Percentiles rank a stretch among this genome's conserved stretches.
These are phyloP conservation scores for Vespertilio murinus DNA, from an alignment of 2,797 vertebrate species.

Conservation along the genomic window DNA sequence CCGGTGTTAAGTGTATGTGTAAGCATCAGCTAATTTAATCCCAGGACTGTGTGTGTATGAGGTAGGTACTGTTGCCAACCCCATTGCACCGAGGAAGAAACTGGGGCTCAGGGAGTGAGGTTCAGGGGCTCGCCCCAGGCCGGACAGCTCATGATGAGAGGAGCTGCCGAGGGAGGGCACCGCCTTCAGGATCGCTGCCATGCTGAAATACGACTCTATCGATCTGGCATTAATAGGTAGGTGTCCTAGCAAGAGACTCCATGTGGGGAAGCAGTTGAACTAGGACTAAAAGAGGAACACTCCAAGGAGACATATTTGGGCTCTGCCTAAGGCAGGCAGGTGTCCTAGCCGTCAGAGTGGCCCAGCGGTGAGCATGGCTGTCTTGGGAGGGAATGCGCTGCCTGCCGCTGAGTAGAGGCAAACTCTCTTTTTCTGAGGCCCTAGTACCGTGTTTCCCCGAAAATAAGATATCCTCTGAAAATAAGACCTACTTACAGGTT, in stretches of 20 bases:
- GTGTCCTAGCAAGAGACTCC: background rate
- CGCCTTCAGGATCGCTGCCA: rapidly evolving
- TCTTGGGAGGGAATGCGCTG: background rate
- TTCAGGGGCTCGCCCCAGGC: background rate
- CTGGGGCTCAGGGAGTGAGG: background rate
- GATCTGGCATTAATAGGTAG: rapidly evolving
- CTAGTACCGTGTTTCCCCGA: too few species aligned
- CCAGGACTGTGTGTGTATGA: background rate
- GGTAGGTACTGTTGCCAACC: background rate
- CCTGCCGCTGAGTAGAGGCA: background rate
- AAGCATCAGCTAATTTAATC: background rate
- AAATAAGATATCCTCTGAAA: too few species aligned
- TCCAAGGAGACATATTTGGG: background rate
- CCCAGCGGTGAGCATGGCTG: background rate
- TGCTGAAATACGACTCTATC: background rate
- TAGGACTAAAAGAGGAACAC: too few species aligned
- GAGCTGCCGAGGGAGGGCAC: background rate
- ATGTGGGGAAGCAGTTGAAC: background rate
- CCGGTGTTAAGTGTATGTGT: background rate
- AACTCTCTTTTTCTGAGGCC: background rate
- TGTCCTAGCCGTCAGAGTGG: background rate
- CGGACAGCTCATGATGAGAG: background rate
- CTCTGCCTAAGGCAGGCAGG: background rate
- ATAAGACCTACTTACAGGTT: too few species aligned
- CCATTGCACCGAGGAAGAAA: background rate